Conservation (phyloP, 2,888 invertebrate genomes). For the Argyresthia goedartella region DNA sequence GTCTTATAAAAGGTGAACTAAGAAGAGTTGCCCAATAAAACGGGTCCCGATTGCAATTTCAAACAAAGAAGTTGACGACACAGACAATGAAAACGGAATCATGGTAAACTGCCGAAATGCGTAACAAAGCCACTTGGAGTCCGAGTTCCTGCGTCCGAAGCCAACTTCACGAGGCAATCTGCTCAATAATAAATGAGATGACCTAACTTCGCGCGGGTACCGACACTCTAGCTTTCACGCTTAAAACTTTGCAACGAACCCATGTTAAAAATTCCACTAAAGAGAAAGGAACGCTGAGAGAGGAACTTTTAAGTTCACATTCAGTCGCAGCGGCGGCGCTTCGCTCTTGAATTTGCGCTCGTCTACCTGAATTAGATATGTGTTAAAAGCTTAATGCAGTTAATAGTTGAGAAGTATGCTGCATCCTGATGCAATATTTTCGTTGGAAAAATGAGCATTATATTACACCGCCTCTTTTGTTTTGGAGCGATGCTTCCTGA, state of each 20-base stretch:
- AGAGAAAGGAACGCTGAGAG: no score
- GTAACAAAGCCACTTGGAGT: slow-evolving; percentile 5
- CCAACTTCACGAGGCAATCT: slow-evolving; percentile 41
- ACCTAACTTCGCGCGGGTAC: slow-evolving; percentile 56
- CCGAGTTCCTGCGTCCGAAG: slow-evolving; percentile 5
- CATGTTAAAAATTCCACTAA: slow-evolving; percentile 19
- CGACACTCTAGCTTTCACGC: slow-evolving; percentile 46
- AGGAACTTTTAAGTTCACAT: no score
- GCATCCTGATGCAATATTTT: slow-evolving; percentile 15
- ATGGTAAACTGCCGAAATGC: not conserved
- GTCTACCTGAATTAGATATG: slow-evolving; percentile 56
- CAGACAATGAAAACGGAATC: not conserved
- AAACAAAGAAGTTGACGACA: not conserved
- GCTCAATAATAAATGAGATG: slow-evolving; percentile 67
- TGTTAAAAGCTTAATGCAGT: slow-evolving; percentile 63
- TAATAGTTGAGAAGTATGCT: slow-evolving; percentile 43
- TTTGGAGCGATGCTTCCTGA: not conserved
- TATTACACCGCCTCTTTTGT: not conserved
- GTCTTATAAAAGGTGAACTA: no score
- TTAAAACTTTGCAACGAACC: slow-evolving; percentile 39
- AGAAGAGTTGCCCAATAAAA: no score
- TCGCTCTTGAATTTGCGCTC: slow-evolving; percentile 22
- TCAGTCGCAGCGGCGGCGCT: slow-evolving; percentile 2
- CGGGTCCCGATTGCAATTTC: no score
- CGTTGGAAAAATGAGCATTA: not conserved